Percentiles rank a stretch among this genome's conserved stretches.
phyloP scores from a whole-genome alignment of 1,140 invertebrate species.

The Tribolium castaneum region DNA sequence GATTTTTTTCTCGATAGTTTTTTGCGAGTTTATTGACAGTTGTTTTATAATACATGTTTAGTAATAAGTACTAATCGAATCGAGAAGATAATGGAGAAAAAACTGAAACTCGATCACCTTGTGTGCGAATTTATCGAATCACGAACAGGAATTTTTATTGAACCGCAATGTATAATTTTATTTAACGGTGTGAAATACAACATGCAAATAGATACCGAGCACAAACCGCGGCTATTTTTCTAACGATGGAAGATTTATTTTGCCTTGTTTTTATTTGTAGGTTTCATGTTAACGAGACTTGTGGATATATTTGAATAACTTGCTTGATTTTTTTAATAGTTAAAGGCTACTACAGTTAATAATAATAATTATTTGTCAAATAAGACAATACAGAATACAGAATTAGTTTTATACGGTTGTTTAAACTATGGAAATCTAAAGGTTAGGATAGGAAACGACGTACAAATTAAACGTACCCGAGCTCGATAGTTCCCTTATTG shows the following conservation, averaged over 20 bases:
- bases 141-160: conserved; percentile 19
- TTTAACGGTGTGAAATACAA: not conserved
- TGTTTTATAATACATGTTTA: not conserved
- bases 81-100: conserved; percentile 11
- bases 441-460: too few species aligned
- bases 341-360: too few species aligned
- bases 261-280: not conserved
- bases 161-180: conserved; percentile 26
- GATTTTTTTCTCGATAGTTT: not conserved
- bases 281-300: too few species aligned
- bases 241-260: not conserved
- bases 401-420: too few species aligned
- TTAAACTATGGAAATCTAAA: too few species aligned
- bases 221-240: not conserved
- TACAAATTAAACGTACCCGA: too few species aligned
- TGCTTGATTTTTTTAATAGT: too few species aligned
- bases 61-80: conserved; percentile 16
- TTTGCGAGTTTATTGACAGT: conserved; percentile 6
- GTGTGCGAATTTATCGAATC: conserved; percentile 32
- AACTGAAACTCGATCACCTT: conserved; percentile 27
- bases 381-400: too few species aligned
- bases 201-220: not conserved
- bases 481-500: too few species aligned
- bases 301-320: too few species aligned
- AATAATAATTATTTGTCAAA: too few species aligned